Conservation (phyloP, 1,140 invertebrate genomes). For the Orchestia grillus region DNA sequence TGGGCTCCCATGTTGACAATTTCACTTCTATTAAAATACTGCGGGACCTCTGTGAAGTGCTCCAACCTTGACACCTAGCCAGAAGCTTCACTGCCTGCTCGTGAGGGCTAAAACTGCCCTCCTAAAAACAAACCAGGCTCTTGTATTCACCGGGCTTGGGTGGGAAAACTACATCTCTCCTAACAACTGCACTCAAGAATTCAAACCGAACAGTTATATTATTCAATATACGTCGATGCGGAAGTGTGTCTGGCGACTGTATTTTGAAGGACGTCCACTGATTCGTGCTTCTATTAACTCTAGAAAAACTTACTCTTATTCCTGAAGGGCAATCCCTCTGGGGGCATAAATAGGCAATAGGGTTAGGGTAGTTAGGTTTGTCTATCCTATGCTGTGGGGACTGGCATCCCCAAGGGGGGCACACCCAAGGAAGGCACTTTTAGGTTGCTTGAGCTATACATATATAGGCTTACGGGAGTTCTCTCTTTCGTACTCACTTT, state of each 20-base stretch:
- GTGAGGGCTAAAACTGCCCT: not conserved
- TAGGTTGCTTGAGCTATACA: too few relatives aligned
- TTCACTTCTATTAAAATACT: not conserved
- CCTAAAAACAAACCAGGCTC: not conserved
- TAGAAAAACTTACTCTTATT: too few relatives aligned
- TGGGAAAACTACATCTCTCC: not conserved
- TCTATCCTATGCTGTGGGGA: too few relatives aligned
- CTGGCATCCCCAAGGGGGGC: too few relatives aligned
- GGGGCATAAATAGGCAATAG: too few relatives aligned
- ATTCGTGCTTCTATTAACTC: too few relatives aligned
- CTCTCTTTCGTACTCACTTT: too few relatives aligned
- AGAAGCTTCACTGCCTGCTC: not conserved
- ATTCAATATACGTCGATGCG: not conserved
- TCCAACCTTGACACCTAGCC: not conserved
- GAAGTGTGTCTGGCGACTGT: not conserved
- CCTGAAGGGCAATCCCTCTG: too few relatives aligned
- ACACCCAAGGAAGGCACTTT: too few relatives aligned
- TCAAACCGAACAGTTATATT: not conserved
- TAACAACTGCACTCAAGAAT: not conserved
- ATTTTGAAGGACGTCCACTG: not conserved
- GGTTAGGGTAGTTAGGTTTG: too few relatives aligned
- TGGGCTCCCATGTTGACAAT: not conserved
- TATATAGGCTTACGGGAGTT: too few relatives aligned
- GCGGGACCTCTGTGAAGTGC: not conserved
- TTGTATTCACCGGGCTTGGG: not conserved